Evolutionary conservation across 2,113 vertebrate genomes (phyloP).

Genomic region (Rynchops niger): DNA sequence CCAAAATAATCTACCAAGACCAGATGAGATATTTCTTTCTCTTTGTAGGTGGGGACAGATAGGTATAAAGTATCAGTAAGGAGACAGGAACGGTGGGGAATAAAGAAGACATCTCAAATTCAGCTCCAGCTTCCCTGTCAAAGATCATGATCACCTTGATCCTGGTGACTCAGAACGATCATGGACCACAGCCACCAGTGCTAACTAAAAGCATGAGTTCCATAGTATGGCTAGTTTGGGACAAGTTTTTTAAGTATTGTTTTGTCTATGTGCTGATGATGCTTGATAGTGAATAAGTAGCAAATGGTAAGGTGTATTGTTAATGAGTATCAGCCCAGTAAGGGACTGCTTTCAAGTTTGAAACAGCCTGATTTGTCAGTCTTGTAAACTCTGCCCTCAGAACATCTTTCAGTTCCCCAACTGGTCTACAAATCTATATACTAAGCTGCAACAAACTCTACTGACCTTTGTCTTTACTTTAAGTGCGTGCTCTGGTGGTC

Average conservation of each 20-base stretch:
- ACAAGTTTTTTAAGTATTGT: background rate
- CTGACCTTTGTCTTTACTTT: background rate
- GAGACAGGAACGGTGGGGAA: background rate
- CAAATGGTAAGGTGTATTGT: background rate
- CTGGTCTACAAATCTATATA: background rate
- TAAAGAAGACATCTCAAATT: background rate
- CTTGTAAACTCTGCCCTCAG: background rate
- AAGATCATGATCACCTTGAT: fast-evolving
- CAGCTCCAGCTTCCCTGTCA: background rate
- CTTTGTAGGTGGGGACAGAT: background rate
- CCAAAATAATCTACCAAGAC: background rate
- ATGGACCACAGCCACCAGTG: background rate
- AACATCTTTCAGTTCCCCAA: background rate
- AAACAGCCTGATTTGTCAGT: background rate
- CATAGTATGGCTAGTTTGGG: background rate
- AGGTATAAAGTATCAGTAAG: background rate
- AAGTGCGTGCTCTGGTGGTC: background rate
- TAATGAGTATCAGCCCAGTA: background rate
- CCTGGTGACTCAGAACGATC: background rate
- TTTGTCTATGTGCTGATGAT: background rate
- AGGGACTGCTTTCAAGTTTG: background rate
- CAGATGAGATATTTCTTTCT: background rate
- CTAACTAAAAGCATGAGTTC: background rate
- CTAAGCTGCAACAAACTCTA: background rate
- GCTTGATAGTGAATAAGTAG: background rate